These are phyloP conservation scores for Tachysurus vachellii DNA, from an alignment of 2,113 vertebrate species.

Conservation along the genomic window DNA sequence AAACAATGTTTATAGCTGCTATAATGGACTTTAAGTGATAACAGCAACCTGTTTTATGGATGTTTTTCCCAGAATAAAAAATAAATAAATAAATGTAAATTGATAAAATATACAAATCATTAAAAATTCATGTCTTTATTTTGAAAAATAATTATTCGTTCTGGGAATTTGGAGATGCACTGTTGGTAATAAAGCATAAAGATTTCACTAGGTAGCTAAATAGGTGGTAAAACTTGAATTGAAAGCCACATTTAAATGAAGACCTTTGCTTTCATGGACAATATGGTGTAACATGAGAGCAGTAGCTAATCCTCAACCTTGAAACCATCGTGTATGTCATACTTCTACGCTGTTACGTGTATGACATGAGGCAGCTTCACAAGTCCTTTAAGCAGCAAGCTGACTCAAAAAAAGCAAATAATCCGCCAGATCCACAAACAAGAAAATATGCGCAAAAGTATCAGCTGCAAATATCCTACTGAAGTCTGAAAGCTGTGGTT, in stretches of 20 bases:
- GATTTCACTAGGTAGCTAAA: neutral
- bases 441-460: constrained; percentile 24
- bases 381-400: neutral
- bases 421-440: neutral
- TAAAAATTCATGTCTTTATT: neutral
- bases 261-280: neutral
- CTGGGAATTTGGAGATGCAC: neutral
- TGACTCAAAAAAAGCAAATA: neutral
- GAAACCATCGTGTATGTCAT: neutral
- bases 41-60: neutral
- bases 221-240: neutral
- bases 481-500: constrained; percentile 30
- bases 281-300: neutral
- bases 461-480: constrained; percentile 40
- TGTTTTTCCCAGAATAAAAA: neutral
- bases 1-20: neutral
- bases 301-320: neutral
- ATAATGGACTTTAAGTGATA: neutral
- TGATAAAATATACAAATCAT: neutral
- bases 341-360: neutral
- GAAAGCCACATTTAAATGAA: neutral
- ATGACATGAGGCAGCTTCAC: neutral
- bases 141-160: neutral
- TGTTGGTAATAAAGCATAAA: neutral
- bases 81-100: neutral